Conservation (phyloP, 2,113 vertebrate species). For the Phylloscopus whistleri region DNA sequence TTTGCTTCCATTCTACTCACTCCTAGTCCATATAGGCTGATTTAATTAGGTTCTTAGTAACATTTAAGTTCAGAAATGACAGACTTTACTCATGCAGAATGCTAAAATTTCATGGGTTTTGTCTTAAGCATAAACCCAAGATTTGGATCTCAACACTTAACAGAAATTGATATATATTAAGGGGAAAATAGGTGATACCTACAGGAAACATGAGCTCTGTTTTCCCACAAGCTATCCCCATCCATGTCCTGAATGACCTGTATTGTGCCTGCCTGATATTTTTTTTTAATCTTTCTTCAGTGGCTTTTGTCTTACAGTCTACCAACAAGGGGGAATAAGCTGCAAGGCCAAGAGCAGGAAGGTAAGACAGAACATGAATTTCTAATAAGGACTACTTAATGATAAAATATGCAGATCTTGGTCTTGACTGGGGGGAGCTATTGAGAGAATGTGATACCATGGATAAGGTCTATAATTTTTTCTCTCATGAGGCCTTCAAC, state of each 20-base stretch:
- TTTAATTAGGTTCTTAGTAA: neutral
- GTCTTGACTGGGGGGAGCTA: neutral
- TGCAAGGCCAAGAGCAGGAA: neutral
- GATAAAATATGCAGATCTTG: neutral
- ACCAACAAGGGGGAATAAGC: neutral
- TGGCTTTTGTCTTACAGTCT: neutral
- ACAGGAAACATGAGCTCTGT: neutral
- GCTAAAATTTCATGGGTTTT: neutral
- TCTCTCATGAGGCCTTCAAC: neutral
- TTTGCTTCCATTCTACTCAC: neutral
- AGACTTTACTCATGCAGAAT: neutral
- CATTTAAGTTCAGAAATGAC: neutral
- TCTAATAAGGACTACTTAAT: neutral
- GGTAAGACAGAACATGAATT: slow-evolving; percentile 19
- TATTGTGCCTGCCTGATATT: neutral
- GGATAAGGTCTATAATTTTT: neutral
- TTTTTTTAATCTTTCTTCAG: neutral
- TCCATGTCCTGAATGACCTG: neutral
- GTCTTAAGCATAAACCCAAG: neutral
- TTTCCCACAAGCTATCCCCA: neutral
- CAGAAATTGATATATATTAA: neutral
- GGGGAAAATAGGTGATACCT: neutral
- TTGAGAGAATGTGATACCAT: neutral
- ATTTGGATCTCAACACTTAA: neutral
- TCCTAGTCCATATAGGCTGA: neutral